Evolutionary conservation across 2,888 invertebrate genomes (phyloP), one percentile per base, ranked within the genome.

Genomic region (Lucinisca nassula): DNA sequence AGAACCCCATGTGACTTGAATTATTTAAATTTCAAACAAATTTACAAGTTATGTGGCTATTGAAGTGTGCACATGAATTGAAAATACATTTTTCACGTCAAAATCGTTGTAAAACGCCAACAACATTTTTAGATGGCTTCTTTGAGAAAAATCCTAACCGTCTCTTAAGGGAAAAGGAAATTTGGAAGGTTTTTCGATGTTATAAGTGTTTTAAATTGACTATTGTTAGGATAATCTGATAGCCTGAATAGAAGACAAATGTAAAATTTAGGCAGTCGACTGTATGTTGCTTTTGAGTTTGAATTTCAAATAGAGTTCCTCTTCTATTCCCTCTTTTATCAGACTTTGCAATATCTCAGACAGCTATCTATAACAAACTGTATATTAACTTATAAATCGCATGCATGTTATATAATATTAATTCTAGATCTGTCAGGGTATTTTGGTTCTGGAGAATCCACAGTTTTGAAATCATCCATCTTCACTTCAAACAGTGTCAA

Each of bases 21-120:
- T 38, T 77, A 87, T 89, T 89, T 87, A 87, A 89, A 89, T 86
- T 87, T 89, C 87, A 83, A 87, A 87, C 82, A 51, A 49, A 83
- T 77, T 67, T 78, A 85, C 70, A 51, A 73, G 77, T 83, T 70
- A 80, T 87, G 85, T 83, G 84, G 74, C 87, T 89, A 73, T 61
- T 75, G 76, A 83, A 83, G 82, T 58, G 81, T 85, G 85, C 75
- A 49, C 61, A 72, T 87, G 89, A 89, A 89, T 89, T 81, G 82
- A 87, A 89, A 89, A 89, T 75, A 82, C 84, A 89, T 89, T 82
- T 84, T 82, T 89, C 85, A 87, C 82, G 79, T 67, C 67, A 67
- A 67, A 67, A 30, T 35, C 67, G 67, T 35, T 67, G 67, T 67
- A 67, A 61, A 67, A 35, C 67, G 35, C 12, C 24, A 67, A 67